phyloP scores from a whole-genome alignment of 2,797 vertebrate genomes.

The Darevskia nairensis region DNA sequence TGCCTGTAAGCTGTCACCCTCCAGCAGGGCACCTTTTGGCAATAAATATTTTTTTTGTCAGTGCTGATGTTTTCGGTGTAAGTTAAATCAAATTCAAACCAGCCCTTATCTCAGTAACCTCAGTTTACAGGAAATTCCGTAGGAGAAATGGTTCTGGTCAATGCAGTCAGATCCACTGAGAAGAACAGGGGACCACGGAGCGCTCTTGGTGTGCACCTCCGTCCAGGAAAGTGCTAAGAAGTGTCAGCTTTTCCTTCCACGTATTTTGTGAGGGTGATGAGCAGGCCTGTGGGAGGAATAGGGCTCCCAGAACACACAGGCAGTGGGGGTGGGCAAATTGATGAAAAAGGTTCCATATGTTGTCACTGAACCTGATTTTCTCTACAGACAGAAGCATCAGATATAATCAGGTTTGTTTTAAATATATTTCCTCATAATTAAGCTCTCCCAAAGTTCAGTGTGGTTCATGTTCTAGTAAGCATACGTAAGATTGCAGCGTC shows the following conservation, averaged over 20 bases:
- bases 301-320: no score
- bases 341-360: not conserved
- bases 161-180: not conserved
- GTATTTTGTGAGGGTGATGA: not conserved
- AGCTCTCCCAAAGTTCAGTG: not conserved
- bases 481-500: not conserved
- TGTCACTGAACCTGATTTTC: not conserved
- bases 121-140: not conserved
- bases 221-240: not conserved
- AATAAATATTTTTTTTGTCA: not conserved
- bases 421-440: not conserved
- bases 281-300: not conserved
- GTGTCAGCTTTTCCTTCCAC: not conserved
- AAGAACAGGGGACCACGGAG: not conserved
- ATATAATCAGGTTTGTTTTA: not conserved
- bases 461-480: not conserved
- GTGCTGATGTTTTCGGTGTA: no score
- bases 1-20: constrained; percentile 32
- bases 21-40: constrained; percentile 39
- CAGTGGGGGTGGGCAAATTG: not conserved
- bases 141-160: not conserved
- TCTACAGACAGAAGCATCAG: not conserved
- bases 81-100: constrained; percentile 9
- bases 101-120: not conserved
- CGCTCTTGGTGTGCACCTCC: not conserved